Conservation (phyloP, 1,140 invertebrate genomes). For the Zeugodacus cucurbitae region DNA sequence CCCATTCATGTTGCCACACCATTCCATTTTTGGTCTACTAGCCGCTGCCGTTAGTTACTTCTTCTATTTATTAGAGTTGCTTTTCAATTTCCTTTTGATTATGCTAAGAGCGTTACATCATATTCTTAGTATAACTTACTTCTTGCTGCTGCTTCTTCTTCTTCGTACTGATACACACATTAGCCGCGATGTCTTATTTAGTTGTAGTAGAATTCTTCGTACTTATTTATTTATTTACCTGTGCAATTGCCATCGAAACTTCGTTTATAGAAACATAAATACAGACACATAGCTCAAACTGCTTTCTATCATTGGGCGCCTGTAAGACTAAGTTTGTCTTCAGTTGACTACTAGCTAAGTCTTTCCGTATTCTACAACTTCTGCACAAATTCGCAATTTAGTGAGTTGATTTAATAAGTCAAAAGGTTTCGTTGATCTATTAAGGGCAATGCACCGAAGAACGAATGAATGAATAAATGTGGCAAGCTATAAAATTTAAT, state of each 20-base stretch:
- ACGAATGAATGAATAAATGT: background rate
- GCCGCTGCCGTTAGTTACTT: background rate
- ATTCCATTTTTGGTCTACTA: background rate
- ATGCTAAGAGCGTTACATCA: conserved; percentile 6
- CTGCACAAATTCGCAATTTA: background rate
- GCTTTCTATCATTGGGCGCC: background rate
- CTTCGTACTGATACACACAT: background rate
- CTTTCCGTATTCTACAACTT: background rate
- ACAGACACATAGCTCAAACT: background rate
- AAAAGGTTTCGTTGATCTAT: conserved; percentile 2
- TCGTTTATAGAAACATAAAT: background rate
- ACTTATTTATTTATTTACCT: conserved; percentile 11
- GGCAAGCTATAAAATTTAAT: background rate
- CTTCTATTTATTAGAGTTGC: background rate
- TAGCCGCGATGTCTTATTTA: background rate
- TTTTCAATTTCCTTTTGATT: conserved; percentile 39
- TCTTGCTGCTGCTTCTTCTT: background rate
- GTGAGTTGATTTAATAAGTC: conserved; percentile 18
- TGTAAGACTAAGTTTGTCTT: background rate
- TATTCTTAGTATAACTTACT: no score
- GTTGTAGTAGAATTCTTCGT: background rate
- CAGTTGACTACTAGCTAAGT: background rate
- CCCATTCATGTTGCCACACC: background rate
- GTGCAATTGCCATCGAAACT: background rate
- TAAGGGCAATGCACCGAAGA: no score